Conservation (phyloP, 2,888 invertebrate genomes). For the Pardosa pseudoannulata region DNA sequence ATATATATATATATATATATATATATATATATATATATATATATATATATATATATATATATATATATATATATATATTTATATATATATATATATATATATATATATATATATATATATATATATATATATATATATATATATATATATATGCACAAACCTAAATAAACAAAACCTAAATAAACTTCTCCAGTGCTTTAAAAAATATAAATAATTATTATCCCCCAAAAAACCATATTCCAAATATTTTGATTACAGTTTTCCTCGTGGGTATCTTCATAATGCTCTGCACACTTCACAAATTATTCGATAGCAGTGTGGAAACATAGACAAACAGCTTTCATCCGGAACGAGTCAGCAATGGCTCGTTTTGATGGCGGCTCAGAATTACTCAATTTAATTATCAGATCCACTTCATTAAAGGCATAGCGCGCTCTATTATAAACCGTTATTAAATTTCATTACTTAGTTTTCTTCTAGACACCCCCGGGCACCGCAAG, state of each 20-base stretch:
- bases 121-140: too few species aligned
- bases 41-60: slow-evolving; percentile 9
- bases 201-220: too few species aligned
- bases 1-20: not conserved
- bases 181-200: too few species aligned
- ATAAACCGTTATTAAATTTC: slow-evolving; percentile 26
- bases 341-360: too few species aligned
- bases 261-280: not conserved
- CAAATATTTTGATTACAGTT: not conserved
- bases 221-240: too few species aligned
- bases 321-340: too few species aligned
- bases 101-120: too few species aligned
- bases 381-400: slow-evolving; percentile 14
- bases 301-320: too few species aligned
- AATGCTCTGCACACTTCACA: not conserved
- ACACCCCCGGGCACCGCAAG: not conserved
- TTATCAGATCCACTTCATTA: slow-evolving; percentile 19
- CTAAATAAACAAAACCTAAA: too few species aligned
- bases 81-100: too few species aligned
- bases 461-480: not conserved
- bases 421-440: slow-evolving; percentile 6
- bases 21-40: slow-evolving; percentile 9
- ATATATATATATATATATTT: too few species aligned
- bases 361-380: not conserved
- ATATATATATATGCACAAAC: too few species aligned